phyloP scores from a whole-genome alignment of 2,888 invertebrate genomes.

The Drosophila histrio region DNA sequence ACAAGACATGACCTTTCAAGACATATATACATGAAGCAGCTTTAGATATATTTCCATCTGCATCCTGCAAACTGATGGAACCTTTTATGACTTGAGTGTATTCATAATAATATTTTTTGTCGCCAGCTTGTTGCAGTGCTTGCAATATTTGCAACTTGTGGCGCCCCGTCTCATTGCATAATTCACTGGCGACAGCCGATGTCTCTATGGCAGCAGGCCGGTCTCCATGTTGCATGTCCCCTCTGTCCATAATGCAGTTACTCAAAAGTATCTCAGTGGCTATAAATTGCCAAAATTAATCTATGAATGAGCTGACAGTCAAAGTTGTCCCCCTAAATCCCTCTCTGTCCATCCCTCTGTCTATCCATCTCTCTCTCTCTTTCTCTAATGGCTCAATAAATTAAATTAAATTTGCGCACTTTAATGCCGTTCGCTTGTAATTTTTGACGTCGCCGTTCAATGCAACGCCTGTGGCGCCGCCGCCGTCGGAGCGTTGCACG shows the following conservation, averaged over 20 bases:
- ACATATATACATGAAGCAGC: not conserved
- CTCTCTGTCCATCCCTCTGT: not conserved
- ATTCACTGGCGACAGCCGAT: constrained; percentile 53
- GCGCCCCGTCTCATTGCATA: constrained; percentile 60
- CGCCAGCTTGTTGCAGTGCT: constrained; percentile 20
- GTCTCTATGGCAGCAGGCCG: constrained; percentile 23
- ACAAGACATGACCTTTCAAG: too few species aligned
- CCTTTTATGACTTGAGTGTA: not conserved
- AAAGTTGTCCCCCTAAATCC: constrained; percentile 10
- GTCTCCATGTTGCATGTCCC: constrained; percentile 36
- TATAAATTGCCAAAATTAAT: constrained; percentile 78
- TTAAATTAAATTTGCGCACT: constrained; percentile 64
- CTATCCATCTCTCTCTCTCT: not conserved
- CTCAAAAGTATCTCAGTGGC: constrained; percentile 67
- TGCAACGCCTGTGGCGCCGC: constrained; percentile 40
- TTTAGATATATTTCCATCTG: not conserved
- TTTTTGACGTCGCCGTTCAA: constrained; percentile 58
- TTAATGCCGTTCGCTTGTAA: constrained; percentile 66
- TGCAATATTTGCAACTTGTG: constrained; percentile 26
- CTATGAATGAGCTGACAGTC: constrained; percentile 74
- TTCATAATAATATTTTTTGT: constrained; percentile 29
- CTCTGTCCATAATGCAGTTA: constrained; percentile 60
- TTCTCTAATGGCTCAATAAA: constrained; percentile 70
- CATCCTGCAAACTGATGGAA: not conserved
- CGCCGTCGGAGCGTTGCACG: constrained; percentile 36